Evolutionary conservation across 2,888 invertebrate genomes (phyloP), one percentile per base, ranked within the genome.

Genomic region (Smittia sp.): DNA sequence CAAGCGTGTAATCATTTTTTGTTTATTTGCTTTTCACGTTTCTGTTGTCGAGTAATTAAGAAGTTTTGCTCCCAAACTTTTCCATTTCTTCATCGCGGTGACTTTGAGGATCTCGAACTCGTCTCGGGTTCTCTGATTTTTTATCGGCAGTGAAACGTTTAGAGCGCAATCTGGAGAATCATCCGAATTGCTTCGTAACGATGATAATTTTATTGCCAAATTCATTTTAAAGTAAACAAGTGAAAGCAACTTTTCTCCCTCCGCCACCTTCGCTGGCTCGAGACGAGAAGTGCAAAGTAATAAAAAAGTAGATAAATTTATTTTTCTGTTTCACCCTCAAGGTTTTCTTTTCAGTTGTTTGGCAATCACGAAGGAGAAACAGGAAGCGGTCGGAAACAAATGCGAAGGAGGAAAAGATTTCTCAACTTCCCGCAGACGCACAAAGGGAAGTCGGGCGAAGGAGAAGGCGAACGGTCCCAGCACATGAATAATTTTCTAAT

Each of bases 401-500:
- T 39, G 46, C n/a, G 22, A 67, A 9, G 58, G 58, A 58, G 22
- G 20, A 67, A 67, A 67, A 66, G 65, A 38, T 66, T 66, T 66
- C 38, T 20, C 15, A 27, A 11, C 58, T 15, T 58, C 22, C 24
- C 22, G 9, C 11, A 0, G 1, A 58, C 15, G 58, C 6, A 58
- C 13, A 58, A 58, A 58, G 63, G 25, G n/a, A 65, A 32, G 1
- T n/a, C 13, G 11, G 15, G 11, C 20, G 39, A 27, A 38, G 15
- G 27, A 66, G 39, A 32, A 22, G 66, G 7, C 22, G 39, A 20
- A 7, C 18, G 15, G 46, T 69, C 69, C 69, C 69, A 69, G 22
- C 46, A 69, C 69, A 69, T 69, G 69, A 69, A 69, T 69, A 69
- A 69, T 69, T 69, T 69, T 69, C 69, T 69, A 69, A 69, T 69